A percentile compares a stretch with the other conserved stretches of the same genome.
Conservation (phyloP, 1,140 invertebrate species). For the Apis dorsata region DNA sequence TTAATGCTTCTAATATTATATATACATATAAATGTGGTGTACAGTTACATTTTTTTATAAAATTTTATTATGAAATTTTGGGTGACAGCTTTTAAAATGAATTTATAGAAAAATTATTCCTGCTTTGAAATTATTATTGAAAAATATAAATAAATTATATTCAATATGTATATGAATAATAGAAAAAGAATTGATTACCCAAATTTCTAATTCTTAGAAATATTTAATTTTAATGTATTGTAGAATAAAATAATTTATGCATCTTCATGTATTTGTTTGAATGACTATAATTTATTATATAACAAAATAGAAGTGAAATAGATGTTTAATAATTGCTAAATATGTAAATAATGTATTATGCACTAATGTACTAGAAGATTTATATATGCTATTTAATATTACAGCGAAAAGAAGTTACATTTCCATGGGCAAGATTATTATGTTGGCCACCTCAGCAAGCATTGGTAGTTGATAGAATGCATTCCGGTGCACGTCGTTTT, state of each 20-base stretch:
- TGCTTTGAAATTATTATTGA: not conserved
- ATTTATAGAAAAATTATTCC: not conserved
- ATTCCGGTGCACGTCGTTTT: conserved; percentile 92
- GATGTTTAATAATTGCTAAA: not conserved
- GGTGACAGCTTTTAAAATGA: not conserved
- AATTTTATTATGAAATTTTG: not conserved
- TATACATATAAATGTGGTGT: too few relatives aligned
- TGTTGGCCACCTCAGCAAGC: conserved; percentile 89
- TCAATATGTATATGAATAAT: not conserved
- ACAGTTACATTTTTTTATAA: not conserved
- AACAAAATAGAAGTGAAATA: conserved; percentile 34
- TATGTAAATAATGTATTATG: not conserved
- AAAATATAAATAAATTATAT: not conserved
- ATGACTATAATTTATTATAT: conserved; percentile 8
- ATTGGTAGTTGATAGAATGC: conserved; percentile 95
- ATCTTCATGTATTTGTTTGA: conserved; percentile 16
- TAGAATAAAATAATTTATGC: conserved; percentile 1
- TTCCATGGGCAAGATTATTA: conserved; percentile 88
- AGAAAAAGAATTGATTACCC: not conserved
- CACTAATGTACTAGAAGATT: not conserved
- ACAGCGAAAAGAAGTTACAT: conserved; percentile 74
- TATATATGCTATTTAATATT: conserved; percentile 30
- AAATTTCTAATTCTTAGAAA: not conserved
- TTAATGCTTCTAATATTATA: conserved; percentile 29
- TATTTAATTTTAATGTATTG: not conserved